phyloP scores from a whole-genome alignment of 2,113 vertebrate genomes.

The Pungitius pungitius region DNA sequence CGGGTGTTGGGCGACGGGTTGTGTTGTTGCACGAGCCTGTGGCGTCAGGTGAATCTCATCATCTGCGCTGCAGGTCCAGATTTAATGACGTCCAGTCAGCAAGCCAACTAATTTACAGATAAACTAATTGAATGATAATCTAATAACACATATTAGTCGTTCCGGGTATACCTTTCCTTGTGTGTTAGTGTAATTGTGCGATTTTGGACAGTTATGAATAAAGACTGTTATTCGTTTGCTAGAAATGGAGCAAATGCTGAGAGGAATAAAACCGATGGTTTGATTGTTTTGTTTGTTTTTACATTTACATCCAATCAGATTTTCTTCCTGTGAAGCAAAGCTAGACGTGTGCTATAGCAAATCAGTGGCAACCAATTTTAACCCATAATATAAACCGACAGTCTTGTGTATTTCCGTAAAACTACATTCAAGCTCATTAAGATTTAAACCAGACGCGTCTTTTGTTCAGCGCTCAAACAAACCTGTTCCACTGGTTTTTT shows the following conservation, averaged over 20 bases:
- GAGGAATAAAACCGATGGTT: no score
- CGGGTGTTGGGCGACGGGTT: slow-evolving; percentile 45
- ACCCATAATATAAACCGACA: not conserved
- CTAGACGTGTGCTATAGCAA: not conserved
- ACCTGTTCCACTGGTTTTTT: not conserved
- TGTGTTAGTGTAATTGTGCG: no score
- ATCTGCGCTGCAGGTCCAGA: slow-evolving; percentile 26
- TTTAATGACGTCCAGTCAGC: slow-evolving; percentile 28
- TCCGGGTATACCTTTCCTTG: no score
- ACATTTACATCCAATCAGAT: not conserved
- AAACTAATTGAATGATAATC: not conserved
- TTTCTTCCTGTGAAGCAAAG: not conserved
- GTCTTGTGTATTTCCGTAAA: not conserved
- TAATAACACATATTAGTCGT: no score
- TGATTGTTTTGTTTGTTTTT: no score
- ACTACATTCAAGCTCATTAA: not conserved
- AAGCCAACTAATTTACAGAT: not conserved
- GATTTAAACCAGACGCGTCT: not conserved
- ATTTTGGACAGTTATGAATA: no score
- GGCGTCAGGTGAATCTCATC: slow-evolving; percentile 25
- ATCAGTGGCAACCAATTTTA: not conserved
- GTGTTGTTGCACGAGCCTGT: slow-evolving; percentile 15
- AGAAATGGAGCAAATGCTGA: no score
- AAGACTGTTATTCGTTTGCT: no score
- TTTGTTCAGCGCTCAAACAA: not conserved